phyloP scores from a whole-genome alignment of 2,888 invertebrate genomes.

The Creontiades dilutus region DNA sequence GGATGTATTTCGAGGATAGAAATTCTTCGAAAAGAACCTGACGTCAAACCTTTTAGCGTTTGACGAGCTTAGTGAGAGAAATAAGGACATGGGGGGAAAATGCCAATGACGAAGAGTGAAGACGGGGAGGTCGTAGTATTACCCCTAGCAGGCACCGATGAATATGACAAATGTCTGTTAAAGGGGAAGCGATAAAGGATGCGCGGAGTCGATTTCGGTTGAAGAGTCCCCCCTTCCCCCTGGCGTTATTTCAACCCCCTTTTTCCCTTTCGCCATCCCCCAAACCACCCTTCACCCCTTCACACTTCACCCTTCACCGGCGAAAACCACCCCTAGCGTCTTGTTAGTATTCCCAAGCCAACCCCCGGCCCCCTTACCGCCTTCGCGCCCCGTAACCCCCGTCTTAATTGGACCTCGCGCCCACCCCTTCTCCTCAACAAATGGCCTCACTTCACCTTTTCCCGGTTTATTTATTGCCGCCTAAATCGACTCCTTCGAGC shows the following conservation, averaged over 20 bases:
- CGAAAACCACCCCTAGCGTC: conserved; percentile 59
- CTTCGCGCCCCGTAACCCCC: conserved; percentile 33
- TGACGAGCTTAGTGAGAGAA: neutral
- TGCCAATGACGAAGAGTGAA: neutral
- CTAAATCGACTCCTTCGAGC: conserved; percentile 65
- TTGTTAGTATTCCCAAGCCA: conserved; percentile 69
- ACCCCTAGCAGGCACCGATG: conserved; percentile 54
- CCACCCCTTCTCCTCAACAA: conserved; percentile 52
- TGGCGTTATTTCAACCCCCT: neutral
- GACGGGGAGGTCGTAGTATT: neutral
- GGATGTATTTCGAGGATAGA: neutral
- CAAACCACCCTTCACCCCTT: neutral
- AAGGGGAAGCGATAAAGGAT: conserved; percentile 48
- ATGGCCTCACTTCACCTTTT: conserved; percentile 57
- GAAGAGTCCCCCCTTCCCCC: neutral
- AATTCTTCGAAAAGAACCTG: neutral
- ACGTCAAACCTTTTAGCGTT: neutral
- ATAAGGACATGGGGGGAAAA: neutral
- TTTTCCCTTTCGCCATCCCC: neutral
- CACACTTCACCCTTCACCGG: neutral
- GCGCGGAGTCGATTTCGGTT: conserved; percentile 29
- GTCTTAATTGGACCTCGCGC: conserved; percentile 62
- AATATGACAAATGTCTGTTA: conserved; percentile 56
- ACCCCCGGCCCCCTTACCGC: conserved; percentile 42
- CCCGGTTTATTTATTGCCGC: conserved; percentile 61